Conservation (phyloP, 2,888 invertebrate species). For the Oscheius sp. region DNA sequence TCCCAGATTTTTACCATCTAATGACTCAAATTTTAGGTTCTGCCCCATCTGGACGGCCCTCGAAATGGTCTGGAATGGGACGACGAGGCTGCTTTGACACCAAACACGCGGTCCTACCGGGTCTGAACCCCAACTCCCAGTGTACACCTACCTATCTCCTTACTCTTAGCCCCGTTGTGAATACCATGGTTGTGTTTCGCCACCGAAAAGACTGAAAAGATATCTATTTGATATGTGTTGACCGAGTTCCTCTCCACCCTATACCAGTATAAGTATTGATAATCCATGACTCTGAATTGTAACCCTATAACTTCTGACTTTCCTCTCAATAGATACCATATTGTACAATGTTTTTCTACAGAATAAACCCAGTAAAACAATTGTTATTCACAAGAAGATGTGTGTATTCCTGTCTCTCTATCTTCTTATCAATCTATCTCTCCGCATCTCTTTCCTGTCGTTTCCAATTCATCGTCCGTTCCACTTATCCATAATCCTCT, state of each 20-base stretch:
- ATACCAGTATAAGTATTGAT: too few species aligned
- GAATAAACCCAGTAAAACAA: not conserved
- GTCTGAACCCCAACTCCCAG: constrained; percentile 40
- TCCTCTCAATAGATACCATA: constrained; percentile 2
- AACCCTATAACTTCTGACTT: not conserved
- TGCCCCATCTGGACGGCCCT: constrained; percentile 52
- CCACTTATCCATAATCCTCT: too few species aligned
- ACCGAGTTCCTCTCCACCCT: not conserved
- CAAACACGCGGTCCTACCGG: constrained; percentile 60
- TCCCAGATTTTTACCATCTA: not conserved
- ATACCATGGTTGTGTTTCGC: constrained; percentile 22
- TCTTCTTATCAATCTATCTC: too few species aligned
- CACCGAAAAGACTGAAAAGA: constrained; percentile 5
- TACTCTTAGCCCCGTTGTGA: constrained; percentile 3
- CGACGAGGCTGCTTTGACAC: constrained; percentile 73
- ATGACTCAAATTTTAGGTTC: constrained; percentile 40
- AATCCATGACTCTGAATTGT: not conserved
- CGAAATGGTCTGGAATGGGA: constrained; percentile 78
- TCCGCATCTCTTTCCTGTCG: too few species aligned
- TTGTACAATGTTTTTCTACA: not conserved
- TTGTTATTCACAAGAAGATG: not conserved
- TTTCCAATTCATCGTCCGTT: too few species aligned
- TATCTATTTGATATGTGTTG: constrained; percentile 31
- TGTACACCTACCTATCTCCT: not conserved
- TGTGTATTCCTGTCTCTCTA: too few species aligned